Evolutionary conservation across 2,113 vertebrate species (phyloP), one percentile per base, ranked within the genome.

Genomic region (Cariama cristata): DNA sequence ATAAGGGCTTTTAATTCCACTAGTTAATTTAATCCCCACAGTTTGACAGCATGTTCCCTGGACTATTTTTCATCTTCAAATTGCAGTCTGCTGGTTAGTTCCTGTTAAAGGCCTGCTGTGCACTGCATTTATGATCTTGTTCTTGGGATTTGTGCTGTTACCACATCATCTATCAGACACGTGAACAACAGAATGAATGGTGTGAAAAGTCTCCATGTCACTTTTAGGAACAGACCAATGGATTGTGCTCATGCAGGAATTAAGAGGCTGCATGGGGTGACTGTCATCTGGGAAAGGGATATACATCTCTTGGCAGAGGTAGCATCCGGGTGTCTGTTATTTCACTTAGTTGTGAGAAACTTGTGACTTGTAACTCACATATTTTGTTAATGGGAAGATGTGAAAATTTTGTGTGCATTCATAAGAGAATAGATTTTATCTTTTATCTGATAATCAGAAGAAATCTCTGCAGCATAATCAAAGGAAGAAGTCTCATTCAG

Each of bases 371-470:
- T 40, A 88, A 35, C 72, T 73, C 75, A 50, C 30, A 2, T 81
- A 71, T 85, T 95, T 88, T 28, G 49, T 84, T 94, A 97, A 88
- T 77, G 85, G 76, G 62, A 91, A 72, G 74, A 77, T 85, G 56
- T 69, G 74, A 62, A 90, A 92, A 86, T 86, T 69, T 45, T 8
- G 1, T 50, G 11, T 44, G 53, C 44, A 5, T 80, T 76, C 81
- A 62, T 8, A 85, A 59, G 86, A 79, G 77, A 86, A 55, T 23
- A 90, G 79, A 42, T n/a, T 53, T 72, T 79, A 56, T 53, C 87
- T 94, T 95, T 97, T 88, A 90, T 88, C 91, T 95, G 74, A 47
- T 94, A 93, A 71, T 83, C 42, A 84, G 77, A 93, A 82, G 87
- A 96, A 91, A 91, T 96, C 87, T 90, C 81, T 82, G 80, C 81